These are phyloP conservation scores for Cephalotes varians DNA, from an alignment of 2,888 invertebrate species.

Conservation along the genomic window DNA sequence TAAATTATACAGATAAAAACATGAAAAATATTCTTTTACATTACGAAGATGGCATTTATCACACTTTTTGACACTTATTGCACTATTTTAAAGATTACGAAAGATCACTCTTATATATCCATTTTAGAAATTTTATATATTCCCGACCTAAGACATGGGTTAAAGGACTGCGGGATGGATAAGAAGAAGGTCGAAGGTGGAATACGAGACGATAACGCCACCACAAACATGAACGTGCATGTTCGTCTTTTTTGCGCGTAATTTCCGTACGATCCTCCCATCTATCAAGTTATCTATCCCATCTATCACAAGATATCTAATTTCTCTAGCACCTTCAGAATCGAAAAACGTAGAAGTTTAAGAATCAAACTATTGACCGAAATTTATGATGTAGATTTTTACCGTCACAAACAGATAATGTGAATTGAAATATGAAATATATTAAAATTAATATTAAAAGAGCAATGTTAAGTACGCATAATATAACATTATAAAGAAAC, in stretches of 20 bases:
- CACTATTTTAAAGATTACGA: slow-evolving; percentile 6
- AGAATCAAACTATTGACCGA: slow-evolving; percentile 5
- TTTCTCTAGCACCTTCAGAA: background rate
- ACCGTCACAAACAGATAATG: background rate
- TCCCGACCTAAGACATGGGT: slow-evolving; percentile 35
- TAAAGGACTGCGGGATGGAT: slow-evolving; percentile 47
- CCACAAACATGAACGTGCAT: slow-evolving; percentile 25
- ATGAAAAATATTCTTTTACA: background rate
- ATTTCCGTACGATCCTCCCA: slow-evolving; percentile 36
- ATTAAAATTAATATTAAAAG: too few relatives aligned
- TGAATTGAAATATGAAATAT: background rate
- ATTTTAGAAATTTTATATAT: slow-evolving; percentile 53
- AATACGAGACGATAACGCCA: slow-evolving; percentile 53
- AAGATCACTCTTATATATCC: slow-evolving; percentile 27
- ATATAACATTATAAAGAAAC: background rate
- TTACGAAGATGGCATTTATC: background rate
- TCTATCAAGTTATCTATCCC: slow-evolving; percentile 30
- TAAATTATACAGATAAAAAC: background rate
- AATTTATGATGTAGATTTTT: background rate
- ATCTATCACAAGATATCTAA: slow-evolving; percentile 33
- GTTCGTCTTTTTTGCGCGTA: slow-evolving; percentile 41
- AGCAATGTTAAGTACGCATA: background rate
- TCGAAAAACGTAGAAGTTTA: slow-evolving; percentile 28
- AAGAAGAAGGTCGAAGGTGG: slow-evolving; percentile 56
- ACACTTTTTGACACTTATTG: background rate